Percentiles rank a stretch among this genome's conserved stretches.
Conservation (phyloP, 2,888 invertebrate species). For the Microchrysa polita region DNA sequence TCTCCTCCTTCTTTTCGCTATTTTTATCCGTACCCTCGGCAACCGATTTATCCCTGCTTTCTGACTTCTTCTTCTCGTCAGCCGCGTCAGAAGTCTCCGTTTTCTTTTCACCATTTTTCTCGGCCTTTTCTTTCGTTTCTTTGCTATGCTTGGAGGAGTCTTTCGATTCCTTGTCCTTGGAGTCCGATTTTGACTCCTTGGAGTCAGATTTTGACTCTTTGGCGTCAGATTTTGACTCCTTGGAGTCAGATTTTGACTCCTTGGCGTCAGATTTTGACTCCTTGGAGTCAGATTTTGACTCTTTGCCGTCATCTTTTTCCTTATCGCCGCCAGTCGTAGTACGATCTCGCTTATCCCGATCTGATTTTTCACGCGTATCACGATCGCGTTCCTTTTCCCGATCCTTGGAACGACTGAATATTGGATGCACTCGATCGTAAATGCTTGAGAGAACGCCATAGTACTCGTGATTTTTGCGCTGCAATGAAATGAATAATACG, state of each 20-base stretch:
- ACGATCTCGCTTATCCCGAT: constrained; percentile 50
- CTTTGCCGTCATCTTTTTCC: constrained; percentile 45
- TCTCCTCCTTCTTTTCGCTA: too few species aligned
- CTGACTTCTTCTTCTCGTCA: not conserved
- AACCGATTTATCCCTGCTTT: too few species aligned
- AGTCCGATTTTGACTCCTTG: too few species aligned
- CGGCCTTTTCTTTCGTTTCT: constrained; percentile 11
- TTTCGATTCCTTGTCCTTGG: too few species aligned
- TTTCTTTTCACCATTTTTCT: constrained; percentile 27
- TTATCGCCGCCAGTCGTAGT: constrained; percentile 52
- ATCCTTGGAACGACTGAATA: constrained; percentile 54
- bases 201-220: constrained; percentile 29
- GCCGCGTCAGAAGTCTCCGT: constrained; percentile 24
- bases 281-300: constrained; percentile 22
- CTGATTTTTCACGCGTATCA: constrained; percentile 44
- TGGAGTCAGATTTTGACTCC: constrained; percentile 50
- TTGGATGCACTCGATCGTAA: constrained; percentile 57
- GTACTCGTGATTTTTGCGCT: constrained; percentile 59
- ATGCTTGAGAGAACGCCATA: constrained; percentile 55
- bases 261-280: too few species aligned
- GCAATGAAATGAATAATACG: constrained; percentile 44
- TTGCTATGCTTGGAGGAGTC: too few species aligned
- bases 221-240: constrained; percentile 49
- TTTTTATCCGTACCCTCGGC: not conserved
- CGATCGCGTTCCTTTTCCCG: constrained; percentile 35